These are phyloP conservation scores for Anthopleura sola DNA, from an alignment of 64 coral and sea anemone species.

Conservation along the genomic window DNA sequence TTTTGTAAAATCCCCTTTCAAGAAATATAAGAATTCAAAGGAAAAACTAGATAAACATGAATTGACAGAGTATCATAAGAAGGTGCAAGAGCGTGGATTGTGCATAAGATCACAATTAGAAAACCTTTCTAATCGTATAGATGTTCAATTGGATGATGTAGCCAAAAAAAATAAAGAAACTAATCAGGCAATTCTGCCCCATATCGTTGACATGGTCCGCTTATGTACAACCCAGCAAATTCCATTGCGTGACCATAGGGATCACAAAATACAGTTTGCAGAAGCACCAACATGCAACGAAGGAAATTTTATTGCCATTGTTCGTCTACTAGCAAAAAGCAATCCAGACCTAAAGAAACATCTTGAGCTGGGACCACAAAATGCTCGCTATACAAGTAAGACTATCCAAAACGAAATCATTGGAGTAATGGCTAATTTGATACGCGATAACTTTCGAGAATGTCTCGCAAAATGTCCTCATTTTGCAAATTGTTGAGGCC, in stretches of 20 bases:
- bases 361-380: slow-evolving; percentile 43
- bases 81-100: slow-evolving; percentile 56
- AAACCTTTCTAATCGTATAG: slow-evolving; percentile 68
- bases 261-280: slow-evolving; percentile 72
- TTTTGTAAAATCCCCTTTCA: slow-evolving; percentile 19
- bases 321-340: slow-evolving; percentile 70
- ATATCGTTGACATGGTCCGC: slow-evolving; percentile 54
- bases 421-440: slow-evolving; percentile 72
- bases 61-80: slow-evolving; percentile 54
- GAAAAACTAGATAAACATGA: slow-evolving; percentile 36
- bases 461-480: slow-evolving; percentile 65
- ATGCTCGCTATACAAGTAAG: slow-evolving; percentile 55
- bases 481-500: neutral
- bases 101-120: no score
- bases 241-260: slow-evolving; percentile 58
- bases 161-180: neutral
- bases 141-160: slow-evolving; percentile 32
- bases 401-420: slow-evolving; percentile 62
- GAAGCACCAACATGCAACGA: slow-evolving; percentile 56
- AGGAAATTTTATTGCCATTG: slow-evolving; percentile 65
- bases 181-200: neutral
- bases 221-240: slow-evolving; percentile 54
- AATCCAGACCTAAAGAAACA: slow-evolving; percentile 56
- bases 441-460: slow-evolving; percentile 75
- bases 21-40: slow-evolving; percentile 27